Base-by-base conservation (phyloP, 1,140 invertebrate genomes). In the Pseudoatta argentina region DNA sequence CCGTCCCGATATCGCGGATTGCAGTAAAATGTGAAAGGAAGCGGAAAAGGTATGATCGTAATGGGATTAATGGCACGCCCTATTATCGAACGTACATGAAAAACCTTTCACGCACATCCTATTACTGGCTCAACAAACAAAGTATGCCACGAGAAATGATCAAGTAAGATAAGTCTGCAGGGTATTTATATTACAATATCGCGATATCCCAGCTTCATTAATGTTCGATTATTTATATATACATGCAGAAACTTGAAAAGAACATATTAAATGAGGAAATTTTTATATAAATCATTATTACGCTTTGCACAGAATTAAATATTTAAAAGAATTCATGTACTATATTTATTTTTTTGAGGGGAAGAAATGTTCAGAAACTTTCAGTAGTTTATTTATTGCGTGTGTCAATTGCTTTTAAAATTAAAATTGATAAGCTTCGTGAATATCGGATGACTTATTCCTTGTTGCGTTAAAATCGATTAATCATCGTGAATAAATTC, bases 81-180 rank as follows among this genome's bases (percentile, higher is more conserved):
- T 71, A 64, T 86, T 61, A 69, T 72, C 55, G 30, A 44, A 44
- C 6, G 78, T 76, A 63, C 81, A 85, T 21, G 66, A 24, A 79
- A 86, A 86, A 81, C 51, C 76, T 81, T 86, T 86, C 85, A 51
- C 53, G 48, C 30, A 34, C 24, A 55, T 59, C 21, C 72, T 67
- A 77, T 78, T 48, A 67, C 30, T 30, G 18, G 10, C 14, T 3
- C 12, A 14, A 14, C 16, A 18, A 24, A 34, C n/a, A 34, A 79
- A 67, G 27, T 72, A 8, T 44, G 53, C 39, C 24, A 39, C 39
- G 67, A 48, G 39, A 73, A 59, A 72, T 82, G 55, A 82, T 73
- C 24, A 30, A 14, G 12, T 14, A n/a, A 63, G 24, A 10, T 44
- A 27, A 27, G 6, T 34, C 14, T 5, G 53, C 18, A 5, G 1